These are phyloP conservation scores for Bostrychus sinensis DNA, from an alignment of 2,113 vertebrate species.

Conservation along the genomic window DNA sequence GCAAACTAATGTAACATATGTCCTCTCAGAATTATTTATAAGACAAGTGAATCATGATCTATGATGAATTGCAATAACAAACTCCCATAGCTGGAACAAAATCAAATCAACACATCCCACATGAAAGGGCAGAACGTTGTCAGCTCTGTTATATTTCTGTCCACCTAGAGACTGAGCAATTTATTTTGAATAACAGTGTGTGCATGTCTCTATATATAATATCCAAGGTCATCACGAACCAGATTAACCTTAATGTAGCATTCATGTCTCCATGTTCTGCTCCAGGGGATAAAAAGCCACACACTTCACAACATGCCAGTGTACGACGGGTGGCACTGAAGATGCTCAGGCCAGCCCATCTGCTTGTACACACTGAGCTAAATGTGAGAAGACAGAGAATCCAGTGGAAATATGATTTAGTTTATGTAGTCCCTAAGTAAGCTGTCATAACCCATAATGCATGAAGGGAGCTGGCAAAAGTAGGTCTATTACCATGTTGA, in stretches of 20 bases:
- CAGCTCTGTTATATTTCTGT: neutral
- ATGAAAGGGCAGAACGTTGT: conserved; percentile 1
- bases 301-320: conserved; percentile 20
- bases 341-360: conserved; percentile 48
- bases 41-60: neutral
- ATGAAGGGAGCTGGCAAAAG: conserved; percentile 61
- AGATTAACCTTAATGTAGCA: conserved; percentile 20
- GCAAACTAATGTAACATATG: neutral
- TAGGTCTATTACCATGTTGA: conserved; percentile 69
- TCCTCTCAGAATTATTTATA: neutral
- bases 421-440: conserved; percentile 70
- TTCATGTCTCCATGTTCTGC: conserved; percentile 8
- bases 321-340: conserved; percentile 27
- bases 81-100: conserved; percentile 1
- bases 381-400: conserved; percentile 62
- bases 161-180: neutral
- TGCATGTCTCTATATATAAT: conserved; percentile 11
- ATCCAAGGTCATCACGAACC: conserved; percentile 12
- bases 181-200: neutral
- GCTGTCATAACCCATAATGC: conserved; percentile 65
- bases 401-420: conserved; percentile 67
- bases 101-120: conserved; percentile 10
- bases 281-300: conserved; percentile 6
- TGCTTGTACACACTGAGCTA: conserved; percentile 48
- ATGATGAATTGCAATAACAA: neutral